Conservation (phyloP, 2,888 invertebrate species). For the Anarsia innoxiella region DNA sequence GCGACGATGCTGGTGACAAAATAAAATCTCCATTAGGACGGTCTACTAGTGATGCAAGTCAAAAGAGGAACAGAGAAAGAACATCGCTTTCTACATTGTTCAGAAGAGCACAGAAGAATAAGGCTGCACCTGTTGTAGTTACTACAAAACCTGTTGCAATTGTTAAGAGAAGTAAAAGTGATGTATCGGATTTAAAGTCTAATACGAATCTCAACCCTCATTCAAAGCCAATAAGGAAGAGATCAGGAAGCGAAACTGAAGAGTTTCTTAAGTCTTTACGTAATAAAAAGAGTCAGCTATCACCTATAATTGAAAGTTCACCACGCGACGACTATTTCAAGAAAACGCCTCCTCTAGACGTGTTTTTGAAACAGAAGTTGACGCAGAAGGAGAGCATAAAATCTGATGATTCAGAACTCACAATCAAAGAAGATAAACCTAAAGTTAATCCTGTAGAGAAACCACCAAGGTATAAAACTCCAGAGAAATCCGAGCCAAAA, state of each 20-base stretch:
- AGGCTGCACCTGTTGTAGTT: slow-evolving; percentile 67
- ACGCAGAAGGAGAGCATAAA: slow-evolving; percentile 41
- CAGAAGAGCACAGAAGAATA: slow-evolving; percentile 74
- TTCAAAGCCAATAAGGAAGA: slow-evolving; percentile 69
- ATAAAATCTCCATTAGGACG: slow-evolving; percentile 62
- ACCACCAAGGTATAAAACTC: slow-evolving; percentile 57
- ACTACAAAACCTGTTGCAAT: slow-evolving; percentile 50
- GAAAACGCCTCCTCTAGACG: slow-evolving; percentile 56
- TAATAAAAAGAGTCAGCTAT: slow-evolving; percentile 80
- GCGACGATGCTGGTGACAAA: slow-evolving; percentile 67
- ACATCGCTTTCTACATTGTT: slow-evolving; percentile 81
- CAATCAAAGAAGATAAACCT: slow-evolving; percentile 33
- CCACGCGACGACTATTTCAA: slow-evolving; percentile 82
- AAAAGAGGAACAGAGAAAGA: slow-evolving; percentile 66
- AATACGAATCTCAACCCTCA: slow-evolving; percentile 57
- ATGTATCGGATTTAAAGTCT: slow-evolving; percentile 78
- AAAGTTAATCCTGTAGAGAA: slow-evolving; percentile 68
- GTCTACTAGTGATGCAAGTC: slow-evolving; percentile 75
- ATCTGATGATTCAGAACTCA: slow-evolving; percentile 35
- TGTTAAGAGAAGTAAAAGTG: slow-evolving; percentile 78
- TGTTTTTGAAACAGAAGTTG: slow-evolving; percentile 51
- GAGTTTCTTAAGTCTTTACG: slow-evolving; percentile 70
- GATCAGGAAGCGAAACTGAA: slow-evolving; percentile 77
- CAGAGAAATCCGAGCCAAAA: slow-evolving; percentile 59
- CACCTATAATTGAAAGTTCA: slow-evolving; percentile 86